A percentile compares a stretch with the other conserved stretches of the same genome.
Evolutionary conservation across 2,888 invertebrate species (phyloP).

Genomic region (Coenonympha glycerion): DNA sequence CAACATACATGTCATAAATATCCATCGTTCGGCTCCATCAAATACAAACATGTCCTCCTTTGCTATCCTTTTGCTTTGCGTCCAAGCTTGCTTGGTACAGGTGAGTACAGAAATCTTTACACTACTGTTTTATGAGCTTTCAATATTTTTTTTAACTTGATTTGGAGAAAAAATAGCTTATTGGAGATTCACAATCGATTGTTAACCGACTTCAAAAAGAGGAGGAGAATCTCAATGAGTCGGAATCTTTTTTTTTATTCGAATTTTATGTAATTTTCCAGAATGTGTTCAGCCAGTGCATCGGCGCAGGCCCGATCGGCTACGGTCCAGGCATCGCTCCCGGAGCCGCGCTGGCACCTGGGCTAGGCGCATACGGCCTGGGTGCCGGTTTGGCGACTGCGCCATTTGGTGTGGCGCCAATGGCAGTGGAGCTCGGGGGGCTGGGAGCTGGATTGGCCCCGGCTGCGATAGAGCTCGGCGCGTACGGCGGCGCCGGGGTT

Average conservation of each 20-base stretch:
- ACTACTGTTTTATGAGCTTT: too few relatives aligned
- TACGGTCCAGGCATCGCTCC: slow-evolving; percentile 4
- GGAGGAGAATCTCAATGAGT: too few relatives aligned
- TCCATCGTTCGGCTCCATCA: not conserved
- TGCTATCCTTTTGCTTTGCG: slow-evolving; percentile 35
- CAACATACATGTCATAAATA: not conserved
- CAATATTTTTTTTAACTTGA: too few relatives aligned
- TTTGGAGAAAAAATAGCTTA: too few relatives aligned
- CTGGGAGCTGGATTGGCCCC: slow-evolving; percentile 5
- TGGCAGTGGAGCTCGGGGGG: slow-evolving; percentile 16
- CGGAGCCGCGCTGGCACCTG: not conserved
- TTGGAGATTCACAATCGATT: too few relatives aligned
- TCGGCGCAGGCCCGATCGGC: slow-evolving; percentile 17
- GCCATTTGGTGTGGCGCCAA: slow-evolving; percentile 17
- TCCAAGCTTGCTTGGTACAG: slow-evolving; percentile 44
- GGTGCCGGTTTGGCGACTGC: slow-evolving; percentile 13
- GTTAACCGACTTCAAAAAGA: too few relatives aligned
- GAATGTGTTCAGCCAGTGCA: slow-evolving; percentile 26
- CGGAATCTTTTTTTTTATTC: too few relatives aligned
- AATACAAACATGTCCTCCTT: slow-evolving; percentile 34
- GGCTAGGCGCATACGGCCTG: slow-evolving; percentile 10
- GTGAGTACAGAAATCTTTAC: slow-evolving; percentile 27
- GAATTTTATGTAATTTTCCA: too few relatives aligned
- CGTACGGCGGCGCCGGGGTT: slow-evolving; percentile 30
- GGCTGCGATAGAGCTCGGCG: slow-evolving; percentile 15